These are phyloP conservation scores for Enteromius argenteus DNA, from an alignment of 2,797 vertebrate species.

Conservation along the genomic window DNA sequence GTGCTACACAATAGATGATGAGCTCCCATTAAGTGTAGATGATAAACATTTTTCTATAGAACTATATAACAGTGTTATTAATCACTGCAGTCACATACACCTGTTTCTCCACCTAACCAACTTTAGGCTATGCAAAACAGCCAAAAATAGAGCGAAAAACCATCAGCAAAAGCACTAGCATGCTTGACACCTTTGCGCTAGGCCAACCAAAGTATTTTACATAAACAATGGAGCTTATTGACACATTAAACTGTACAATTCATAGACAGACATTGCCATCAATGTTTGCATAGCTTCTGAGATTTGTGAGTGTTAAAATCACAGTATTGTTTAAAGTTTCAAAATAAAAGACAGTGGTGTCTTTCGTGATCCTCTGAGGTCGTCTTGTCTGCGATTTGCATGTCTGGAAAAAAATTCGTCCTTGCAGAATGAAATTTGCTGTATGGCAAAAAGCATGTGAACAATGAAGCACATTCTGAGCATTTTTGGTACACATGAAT, in stretches of 20 bases:
- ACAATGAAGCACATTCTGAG: constrained; percentile 33
- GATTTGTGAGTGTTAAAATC: constrained; percentile 49
- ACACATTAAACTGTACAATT: constrained; percentile 36
- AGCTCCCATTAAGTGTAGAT: constrained; percentile 1
- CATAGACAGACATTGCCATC: constrained; percentile 53
- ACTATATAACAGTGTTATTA: constrained; percentile 20
- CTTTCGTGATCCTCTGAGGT: constrained; percentile 26
- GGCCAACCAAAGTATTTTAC: constrained; percentile 50
- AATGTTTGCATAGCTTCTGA: constrained; percentile 78
- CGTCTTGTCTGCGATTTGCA: constrained; percentile 21
- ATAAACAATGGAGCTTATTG: constrained; percentile 41
- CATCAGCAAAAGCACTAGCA: constrained; percentile 33
- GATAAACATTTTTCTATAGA: constrained; percentile 17
- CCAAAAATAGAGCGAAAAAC: constrained; percentile 14
- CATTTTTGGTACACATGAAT: constrained; percentile 40
- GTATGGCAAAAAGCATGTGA: neutral
- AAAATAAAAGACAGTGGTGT: constrained; percentile 31
- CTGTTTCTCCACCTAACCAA: constrained; percentile 25
- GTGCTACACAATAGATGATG: constrained; percentile 35
- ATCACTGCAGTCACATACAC: constrained; percentile 39
- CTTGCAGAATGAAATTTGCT: constrained; percentile 3
- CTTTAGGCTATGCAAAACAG: constrained; percentile 27
- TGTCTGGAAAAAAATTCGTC: constrained; percentile 9
- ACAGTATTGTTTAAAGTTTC: constrained; percentile 49
- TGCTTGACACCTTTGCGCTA: constrained; percentile 26